A percentile compares a stretch with the other conserved stretches of the same genome.
Conservation (phyloP, 2,888 invertebrate genomes). For the Drosophila testacea region DNA sequence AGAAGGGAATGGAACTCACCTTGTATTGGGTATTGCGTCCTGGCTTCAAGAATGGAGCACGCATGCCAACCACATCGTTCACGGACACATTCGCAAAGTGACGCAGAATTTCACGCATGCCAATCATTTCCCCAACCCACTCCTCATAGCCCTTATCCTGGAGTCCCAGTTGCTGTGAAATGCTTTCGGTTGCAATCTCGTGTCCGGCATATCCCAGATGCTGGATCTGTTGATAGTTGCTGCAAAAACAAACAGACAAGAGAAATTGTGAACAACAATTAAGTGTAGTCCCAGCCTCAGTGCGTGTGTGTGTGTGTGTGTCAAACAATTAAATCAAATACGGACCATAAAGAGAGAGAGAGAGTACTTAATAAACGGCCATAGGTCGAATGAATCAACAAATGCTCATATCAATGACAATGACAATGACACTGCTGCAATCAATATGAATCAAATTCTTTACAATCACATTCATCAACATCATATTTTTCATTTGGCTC, state of each 20-base stretch:
- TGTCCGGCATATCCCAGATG: conserved; percentile 95
- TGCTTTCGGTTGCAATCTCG: conserved; percentile 90
- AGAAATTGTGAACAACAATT: conserved; percentile 35
- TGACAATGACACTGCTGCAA: not conserved
- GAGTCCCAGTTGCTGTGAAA: conserved; percentile 91
- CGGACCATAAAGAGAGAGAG: conserved; percentile 19
- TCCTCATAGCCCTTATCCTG: conserved; percentile 96
- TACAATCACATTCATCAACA: conserved; percentile 3
- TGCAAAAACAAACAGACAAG: conserved; percentile 85
- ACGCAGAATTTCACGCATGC: conserved; percentile 94
- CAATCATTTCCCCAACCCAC: conserved; percentile 97
- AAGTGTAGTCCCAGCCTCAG: conserved; percentile 8
- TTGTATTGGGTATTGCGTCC: conserved; percentile 96
- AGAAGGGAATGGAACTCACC: conserved; percentile 85
- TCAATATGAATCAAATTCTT: conserved; percentile 5
- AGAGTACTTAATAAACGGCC: conserved; percentile 20
- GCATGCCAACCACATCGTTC: conserved; percentile 93
- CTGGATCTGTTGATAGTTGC: conserved; percentile 97
- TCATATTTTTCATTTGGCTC: not conserved
- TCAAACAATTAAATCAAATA: conserved; percentile 49
- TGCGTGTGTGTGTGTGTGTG: not conserved
- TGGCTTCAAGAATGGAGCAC: conserved; percentile 96
- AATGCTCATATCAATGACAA: not conserved
- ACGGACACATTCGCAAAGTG: conserved; percentile 93
- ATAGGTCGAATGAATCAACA: conserved; percentile 29